These are phyloP conservation scores for Diprion similis DNA, from an alignment of 1,140 invertebrate species.

Conservation along the genomic window DNA sequence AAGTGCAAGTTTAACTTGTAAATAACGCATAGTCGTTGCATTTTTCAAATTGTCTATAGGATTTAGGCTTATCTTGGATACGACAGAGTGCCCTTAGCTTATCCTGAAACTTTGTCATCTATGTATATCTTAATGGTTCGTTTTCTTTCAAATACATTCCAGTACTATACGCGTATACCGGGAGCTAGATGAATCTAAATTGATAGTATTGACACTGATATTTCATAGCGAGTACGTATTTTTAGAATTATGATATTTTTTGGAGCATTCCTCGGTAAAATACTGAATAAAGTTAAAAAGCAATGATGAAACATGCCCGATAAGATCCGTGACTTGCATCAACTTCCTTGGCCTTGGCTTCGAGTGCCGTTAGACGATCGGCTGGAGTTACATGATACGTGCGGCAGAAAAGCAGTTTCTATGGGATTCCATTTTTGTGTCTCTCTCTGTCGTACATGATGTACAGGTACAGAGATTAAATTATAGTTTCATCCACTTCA, in stretches of 20 bases:
- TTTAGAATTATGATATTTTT: too few species aligned
- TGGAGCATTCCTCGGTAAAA: too few species aligned
- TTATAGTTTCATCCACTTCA: too few species aligned
- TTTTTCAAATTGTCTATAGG: background rate
- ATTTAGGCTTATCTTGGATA: background rate
- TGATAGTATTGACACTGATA: too few species aligned
- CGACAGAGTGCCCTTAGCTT: background rate
- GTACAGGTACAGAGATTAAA: background rate
- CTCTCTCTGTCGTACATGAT: background rate
- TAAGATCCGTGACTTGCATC: background rate
- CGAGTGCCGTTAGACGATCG: conserved; percentile 4
- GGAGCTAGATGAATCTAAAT: too few species aligned
- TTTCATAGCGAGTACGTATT: too few species aligned
- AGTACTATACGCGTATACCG: too few species aligned
- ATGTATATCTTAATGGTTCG: background rate
- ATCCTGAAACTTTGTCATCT: background rate
- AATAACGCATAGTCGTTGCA: background rate
- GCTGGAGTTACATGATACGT: background rate
- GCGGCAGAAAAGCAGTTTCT: background rate
- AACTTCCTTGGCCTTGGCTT: background rate
- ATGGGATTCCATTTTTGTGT: background rate
- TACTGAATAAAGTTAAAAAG: too few species aligned
- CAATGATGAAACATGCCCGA: background rate
- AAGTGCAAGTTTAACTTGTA: background rate
- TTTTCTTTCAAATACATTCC: background rate